phyloP scores from a whole-genome alignment of 2,888 invertebrate genomes.

The Caenorhabditis sulstoni region DNA sequence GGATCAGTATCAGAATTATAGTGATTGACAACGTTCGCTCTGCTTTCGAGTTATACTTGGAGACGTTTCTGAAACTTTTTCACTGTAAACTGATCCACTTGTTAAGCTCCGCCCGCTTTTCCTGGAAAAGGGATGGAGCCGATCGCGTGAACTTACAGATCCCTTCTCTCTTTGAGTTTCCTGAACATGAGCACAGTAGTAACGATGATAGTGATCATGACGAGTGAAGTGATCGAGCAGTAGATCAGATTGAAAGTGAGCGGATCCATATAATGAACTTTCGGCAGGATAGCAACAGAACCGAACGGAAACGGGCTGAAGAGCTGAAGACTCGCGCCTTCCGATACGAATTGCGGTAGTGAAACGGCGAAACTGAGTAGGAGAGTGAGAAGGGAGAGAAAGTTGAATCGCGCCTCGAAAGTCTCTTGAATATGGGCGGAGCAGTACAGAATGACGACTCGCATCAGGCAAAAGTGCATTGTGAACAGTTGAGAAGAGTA shows the following conservation, averaged over 20 bases:
- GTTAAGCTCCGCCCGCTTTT: too few relatives aligned
- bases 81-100: background rate
- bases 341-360: background rate
- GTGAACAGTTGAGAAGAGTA: slow-evolving; percentile 2
- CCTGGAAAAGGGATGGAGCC: too few relatives aligned
- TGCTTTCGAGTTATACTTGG: background rate
- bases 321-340: slow-evolving; percentile 2
- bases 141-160: background rate
- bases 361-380: background rate
- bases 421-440: background rate
- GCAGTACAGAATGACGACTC: slow-evolving; percentile 2
- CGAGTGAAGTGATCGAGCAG: background rate
- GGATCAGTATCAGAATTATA: slow-evolving; percentile 7
- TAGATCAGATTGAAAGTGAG: background rate
- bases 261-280: background rate
- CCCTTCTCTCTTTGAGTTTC: background rate
- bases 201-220: background rate
- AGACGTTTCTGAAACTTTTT: background rate
- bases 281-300: background rate
- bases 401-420: background rate
- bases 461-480: background rate
- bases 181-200: background rate
- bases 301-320: slow-evolving; percentile 8
- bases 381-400: background rate
- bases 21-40: slow-evolving; percentile 6